Evolutionary conservation across 2,888 invertebrate genomes (phyloP), one percentile per base, ranked within the genome.

Genomic region (Crepidodera aurea): DNA sequence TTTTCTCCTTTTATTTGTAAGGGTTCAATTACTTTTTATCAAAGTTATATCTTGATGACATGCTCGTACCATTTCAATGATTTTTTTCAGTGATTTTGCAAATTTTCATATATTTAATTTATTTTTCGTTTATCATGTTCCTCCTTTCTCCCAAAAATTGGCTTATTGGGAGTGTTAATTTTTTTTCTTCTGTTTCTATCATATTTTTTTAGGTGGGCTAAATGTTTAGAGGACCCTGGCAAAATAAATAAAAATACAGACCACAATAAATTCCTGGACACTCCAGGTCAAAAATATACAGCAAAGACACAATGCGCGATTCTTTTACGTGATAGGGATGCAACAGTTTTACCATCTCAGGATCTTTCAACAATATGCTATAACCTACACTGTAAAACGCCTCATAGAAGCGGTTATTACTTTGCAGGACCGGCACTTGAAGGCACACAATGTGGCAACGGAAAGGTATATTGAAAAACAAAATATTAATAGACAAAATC

Each of bases 361-460:
- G 69, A 82, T 70, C 68, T 81, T 19, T 71, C 79, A 1, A 78
- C 82, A 25, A 83, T 86, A 64, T 92, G 92, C 76, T 83, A 85
- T 60, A 89, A 88, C 78, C 82, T 92, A 50, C 86, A 88, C 68
- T 92, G 92, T 75, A 85, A 87, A 73, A 87, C 89, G 13, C 91
- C 91, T 27, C 88, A 89, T 74, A 84, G 89, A 51, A 86, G 87
- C 61, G 91, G 91, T 8, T 90, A 86, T 80, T 92, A 90, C 78
- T 88, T 87, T 76, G 89, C 92, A 1, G 92, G 92, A 0, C 93
- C 93, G 0, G 93, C 93, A n/a, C 80, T 93, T 25, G 91, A 92
- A 64, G 93, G 93, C 42, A 93, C 92, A 0, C 79, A 85, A 15
- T 93, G 93, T 75, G 91, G 89, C 7, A 77, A 78, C 0, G 82